Base-by-base conservation (phyloP, 1,140 invertebrate species). In the Holcopasites calliopsidis region DNA sequence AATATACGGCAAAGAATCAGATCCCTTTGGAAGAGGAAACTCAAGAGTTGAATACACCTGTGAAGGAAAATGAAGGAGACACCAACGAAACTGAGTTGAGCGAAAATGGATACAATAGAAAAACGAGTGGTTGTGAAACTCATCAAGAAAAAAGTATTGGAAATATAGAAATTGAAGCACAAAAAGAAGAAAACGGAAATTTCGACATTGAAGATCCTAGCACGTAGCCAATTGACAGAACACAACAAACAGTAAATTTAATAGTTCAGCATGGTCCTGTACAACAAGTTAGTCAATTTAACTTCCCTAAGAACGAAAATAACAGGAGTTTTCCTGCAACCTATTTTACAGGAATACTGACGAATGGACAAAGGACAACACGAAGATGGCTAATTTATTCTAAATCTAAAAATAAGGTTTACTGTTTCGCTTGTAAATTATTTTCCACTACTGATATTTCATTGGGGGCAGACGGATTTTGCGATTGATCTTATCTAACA, bases 401-500 rank as follows among this genome's bases (percentile, higher is more conserved):
- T 40, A 66, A 66, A 66, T 66, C 64, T 66, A 66, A 66, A 52
- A 35, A 66, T 52, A 66, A 47, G 50, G 64, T 52, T 26, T 66
- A 66, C 64, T 66, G 64, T 68, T 68, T 68, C 64, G 35, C 33
- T 55, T 68, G 64, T 68, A 68, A 68, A 68, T 68, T 68, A 68
- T 55, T 68, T 68, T 68, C 64, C 18, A 68, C 35, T 31, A 65
- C 61, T 65, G n/a, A n/a, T n/a, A n/a, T n/a, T n/a, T n/a, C n/a
- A n/a, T n/a, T n/a, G n/a, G n/a, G n/a, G n/a, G n/a, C n/a, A n/a
- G n/a, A n/a, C n/a, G n/a, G n/a, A n/a, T n/a, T n/a, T n/a, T n/a
- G n/a, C n/a, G n/a, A n/a, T 68, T 38, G 64, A 35, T 68, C 64
- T 68, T 50, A 68, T 68, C 54, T 68, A 68, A 54, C 64, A 66